These are phyloP conservation scores for Anodontia alba DNA, from an alignment of 2,888 invertebrate species.

Conservation along the genomic window DNA sequence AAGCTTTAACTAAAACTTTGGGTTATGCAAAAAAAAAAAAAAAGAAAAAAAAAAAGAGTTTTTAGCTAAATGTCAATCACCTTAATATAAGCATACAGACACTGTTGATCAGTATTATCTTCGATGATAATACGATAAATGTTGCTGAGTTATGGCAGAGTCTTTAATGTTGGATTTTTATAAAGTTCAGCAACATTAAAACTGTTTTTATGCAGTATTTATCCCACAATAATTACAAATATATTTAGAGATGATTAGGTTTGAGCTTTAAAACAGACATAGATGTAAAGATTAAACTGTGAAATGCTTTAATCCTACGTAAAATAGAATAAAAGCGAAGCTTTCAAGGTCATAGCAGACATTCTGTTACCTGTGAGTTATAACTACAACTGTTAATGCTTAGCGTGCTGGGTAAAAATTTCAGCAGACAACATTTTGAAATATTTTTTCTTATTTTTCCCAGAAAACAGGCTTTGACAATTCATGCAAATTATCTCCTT, in stretches of 20 bases:
- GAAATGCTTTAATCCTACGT: background rate
- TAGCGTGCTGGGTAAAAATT: no score
- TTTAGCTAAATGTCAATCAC: background rate
- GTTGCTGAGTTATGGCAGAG: background rate
- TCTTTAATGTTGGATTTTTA: background rate
- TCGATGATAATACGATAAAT: background rate
- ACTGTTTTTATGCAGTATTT: background rate
- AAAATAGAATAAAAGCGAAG: background rate
- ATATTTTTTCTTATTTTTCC: no score
- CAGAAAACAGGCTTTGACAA: no score
- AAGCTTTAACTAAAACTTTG: no score
- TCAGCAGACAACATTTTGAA: no score
- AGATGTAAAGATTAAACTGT: background rate
- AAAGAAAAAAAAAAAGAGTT: no score
- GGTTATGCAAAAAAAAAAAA: no score
- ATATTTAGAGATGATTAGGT: background rate
- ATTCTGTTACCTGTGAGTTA: slow-evolving; percentile 24
- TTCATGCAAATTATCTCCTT: no score
- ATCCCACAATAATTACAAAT: background rate
- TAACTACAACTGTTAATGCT: slow-evolving; percentile 27
- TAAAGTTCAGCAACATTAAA: background rate
- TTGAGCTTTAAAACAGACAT: background rate
- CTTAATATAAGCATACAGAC: background rate
- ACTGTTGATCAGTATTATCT: background rate
- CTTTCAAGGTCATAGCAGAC: background rate